phyloP scores from a whole-genome alignment of 1,140 invertebrate genomes.

The Drosophila prosaltans region DNA sequence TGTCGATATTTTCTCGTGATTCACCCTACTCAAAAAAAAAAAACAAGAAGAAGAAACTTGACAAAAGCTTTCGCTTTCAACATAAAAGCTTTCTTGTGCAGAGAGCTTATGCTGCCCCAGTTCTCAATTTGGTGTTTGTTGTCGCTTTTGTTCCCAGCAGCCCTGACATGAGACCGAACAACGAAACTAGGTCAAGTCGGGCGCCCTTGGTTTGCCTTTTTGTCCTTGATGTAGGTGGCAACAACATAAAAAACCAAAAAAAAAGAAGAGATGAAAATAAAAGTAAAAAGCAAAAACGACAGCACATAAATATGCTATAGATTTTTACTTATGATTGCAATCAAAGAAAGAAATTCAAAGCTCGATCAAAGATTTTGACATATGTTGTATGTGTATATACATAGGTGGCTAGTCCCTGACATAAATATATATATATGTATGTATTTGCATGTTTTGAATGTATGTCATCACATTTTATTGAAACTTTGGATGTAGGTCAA shows the following conservation, averaged over 20 bases:
- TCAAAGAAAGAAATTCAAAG: neutral
- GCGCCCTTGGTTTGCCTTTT: conserved; percentile 57
- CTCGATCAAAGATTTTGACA: neutral
- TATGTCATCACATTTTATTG: conserved; percentile 9
- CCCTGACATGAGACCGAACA: conserved; percentile 33
- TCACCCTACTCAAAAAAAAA: too few species aligned
- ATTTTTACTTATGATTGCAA: conserved; percentile 8
- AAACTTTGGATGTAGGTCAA: conserved; percentile 39
- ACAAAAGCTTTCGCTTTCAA: too few species aligned
- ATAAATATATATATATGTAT: neutral
- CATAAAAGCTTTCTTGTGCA: too few species aligned
- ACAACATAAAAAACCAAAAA: neutral
- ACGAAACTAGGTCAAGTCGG: conserved; percentile 59
- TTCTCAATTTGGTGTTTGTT: neutral
- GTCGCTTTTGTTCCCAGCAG: conserved; percentile 18
- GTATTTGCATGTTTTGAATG: neutral
- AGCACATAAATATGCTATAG: conserved; percentile 23
- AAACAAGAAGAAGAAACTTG: too few species aligned
- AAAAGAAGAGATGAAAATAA: neutral
- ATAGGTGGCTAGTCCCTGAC: neutral
- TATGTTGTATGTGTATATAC: neutral
- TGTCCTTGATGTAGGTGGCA: conserved; percentile 53
- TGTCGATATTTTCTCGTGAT: neutral
- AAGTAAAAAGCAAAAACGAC: neutral
- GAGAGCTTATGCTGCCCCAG: conserved; percentile 1